Evolutionary conservation across 2,797 vertebrate species (phyloP).

Genomic region (Xiphorhynchus erythropygius): DNA sequence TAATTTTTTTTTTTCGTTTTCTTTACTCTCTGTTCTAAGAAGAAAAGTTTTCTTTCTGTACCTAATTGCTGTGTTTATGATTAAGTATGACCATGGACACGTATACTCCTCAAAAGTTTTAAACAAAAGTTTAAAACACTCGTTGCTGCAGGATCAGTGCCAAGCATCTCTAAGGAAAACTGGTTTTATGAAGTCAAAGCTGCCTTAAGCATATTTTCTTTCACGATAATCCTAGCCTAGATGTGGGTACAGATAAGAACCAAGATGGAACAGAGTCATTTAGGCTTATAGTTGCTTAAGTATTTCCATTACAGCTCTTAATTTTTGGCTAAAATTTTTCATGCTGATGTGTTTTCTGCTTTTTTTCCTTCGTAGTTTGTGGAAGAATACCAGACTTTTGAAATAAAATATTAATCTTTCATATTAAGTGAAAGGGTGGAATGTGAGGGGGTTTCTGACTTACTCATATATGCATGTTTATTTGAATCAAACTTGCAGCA

Average conservation of each 20-base stretch:
- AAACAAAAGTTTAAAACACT: neutral
- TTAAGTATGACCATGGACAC: neutral
- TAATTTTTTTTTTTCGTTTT: neutral
- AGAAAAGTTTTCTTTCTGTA: neutral
- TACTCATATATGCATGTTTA: neutral
- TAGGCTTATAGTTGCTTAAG: neutral
- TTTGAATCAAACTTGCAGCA: neutral
- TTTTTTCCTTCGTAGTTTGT: neutral
- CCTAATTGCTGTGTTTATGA: neutral
- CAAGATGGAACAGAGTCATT: neutral
- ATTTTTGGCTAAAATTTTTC: neutral
- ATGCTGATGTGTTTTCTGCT: neutral
- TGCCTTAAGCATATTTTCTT: neutral
- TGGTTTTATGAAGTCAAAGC: neutral
- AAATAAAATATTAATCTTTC: neutral
- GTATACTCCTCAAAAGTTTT: neutral
- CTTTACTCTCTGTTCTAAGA: neutral
- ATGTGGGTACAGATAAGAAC: neutral
- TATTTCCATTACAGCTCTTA: neutral
- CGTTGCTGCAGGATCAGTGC: neutral
- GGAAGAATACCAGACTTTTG: neutral
- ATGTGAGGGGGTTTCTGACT: neutral
- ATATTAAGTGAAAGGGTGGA: neutral
- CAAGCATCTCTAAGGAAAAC: neutral
- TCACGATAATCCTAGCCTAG: neutral